phyloP scores from a whole-genome alignment of 2,797 vertebrate genomes.

The Sorex maritimensis region DNA sequence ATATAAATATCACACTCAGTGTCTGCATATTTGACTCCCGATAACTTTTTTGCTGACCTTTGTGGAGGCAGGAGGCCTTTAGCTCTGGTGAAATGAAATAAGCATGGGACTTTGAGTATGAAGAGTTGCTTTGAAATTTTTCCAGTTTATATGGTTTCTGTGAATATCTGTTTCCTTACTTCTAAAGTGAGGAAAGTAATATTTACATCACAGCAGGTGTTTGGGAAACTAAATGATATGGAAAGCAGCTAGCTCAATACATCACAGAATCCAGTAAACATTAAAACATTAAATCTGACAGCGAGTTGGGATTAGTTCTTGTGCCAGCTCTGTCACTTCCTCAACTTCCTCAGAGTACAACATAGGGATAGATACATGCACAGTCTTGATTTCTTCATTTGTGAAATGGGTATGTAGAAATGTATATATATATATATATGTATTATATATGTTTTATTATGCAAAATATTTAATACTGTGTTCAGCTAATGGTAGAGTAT shows the following conservation, averaged over 20 bases:
- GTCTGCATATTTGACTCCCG: neutral
- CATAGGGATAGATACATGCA: neutral
- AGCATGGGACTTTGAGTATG: neutral
- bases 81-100: neutral
- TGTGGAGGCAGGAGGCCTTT: neutral
- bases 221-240: constrained; percentile 40
- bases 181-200: constrained; percentile 23
- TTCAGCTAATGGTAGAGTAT: neutral
- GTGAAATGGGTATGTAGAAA: neutral
- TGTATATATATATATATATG: too few species aligned
- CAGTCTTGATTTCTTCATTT: constrained; percentile 30
- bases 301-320: neutral
- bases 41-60: neutral
- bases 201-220: neutral
- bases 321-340: neutral
- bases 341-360: neutral
- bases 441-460: neutral
- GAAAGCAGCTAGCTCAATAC: neutral
- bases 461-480: neutral
- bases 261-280: neutral
- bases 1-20: neutral
- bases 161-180: constrained; percentile 29
- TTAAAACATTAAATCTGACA: neutral
- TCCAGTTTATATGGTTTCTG: neutral
- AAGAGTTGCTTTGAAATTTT: constrained; percentile 38